A percentile compares a stretch with the other conserved stretches of the same genome.
phyloP scores from a whole-genome alignment of 2,797 vertebrate species.

The Calcarius lapponicus region DNA sequence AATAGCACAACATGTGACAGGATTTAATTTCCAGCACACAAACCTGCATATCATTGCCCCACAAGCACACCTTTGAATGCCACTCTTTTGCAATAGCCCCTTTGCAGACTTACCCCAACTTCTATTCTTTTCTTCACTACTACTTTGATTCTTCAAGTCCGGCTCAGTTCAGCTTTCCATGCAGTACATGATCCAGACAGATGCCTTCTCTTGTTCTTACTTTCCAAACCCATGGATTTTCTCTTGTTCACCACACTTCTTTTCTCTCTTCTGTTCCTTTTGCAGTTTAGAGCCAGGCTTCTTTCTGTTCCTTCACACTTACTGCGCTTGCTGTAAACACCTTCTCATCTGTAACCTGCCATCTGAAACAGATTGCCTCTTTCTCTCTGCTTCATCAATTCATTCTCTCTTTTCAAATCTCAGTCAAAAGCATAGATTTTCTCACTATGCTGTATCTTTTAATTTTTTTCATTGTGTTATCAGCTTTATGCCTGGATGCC shows the following conservation, averaged over 20 bases:
- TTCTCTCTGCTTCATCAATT: constrained; percentile 57
- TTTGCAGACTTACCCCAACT: not conserved
- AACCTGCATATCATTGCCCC: not conserved
- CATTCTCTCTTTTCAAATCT: constrained; percentile 51
- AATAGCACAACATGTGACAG: not conserved
- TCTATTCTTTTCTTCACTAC: not conserved
- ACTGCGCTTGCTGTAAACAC: constrained; percentile 28
- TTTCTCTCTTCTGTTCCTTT: not conserved
- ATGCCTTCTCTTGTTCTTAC: not conserved
- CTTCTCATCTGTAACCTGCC: constrained; percentile 62
- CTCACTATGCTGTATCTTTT: not conserved
- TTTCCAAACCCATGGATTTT: not conserved
- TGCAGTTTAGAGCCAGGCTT: not conserved
- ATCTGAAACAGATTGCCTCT: constrained; percentile 57
- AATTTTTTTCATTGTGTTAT: constrained; percentile 40
- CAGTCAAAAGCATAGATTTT: constrained; percentile 57
- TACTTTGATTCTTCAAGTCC: not conserved
- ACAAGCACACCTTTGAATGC: not conserved
- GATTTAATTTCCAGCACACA: not conserved
- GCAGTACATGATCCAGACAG: not conserved
- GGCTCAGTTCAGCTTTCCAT: not conserved
- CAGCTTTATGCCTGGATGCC: constrained; percentile 51
- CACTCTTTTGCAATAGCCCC: not conserved
- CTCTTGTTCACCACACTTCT: not conserved
- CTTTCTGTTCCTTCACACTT: constrained; percentile 16